These are phyloP conservation scores for Eudyptes chrysolophus DNA, from an alignment of 2,113 vertebrate species.

Conservation along the genomic window DNA sequence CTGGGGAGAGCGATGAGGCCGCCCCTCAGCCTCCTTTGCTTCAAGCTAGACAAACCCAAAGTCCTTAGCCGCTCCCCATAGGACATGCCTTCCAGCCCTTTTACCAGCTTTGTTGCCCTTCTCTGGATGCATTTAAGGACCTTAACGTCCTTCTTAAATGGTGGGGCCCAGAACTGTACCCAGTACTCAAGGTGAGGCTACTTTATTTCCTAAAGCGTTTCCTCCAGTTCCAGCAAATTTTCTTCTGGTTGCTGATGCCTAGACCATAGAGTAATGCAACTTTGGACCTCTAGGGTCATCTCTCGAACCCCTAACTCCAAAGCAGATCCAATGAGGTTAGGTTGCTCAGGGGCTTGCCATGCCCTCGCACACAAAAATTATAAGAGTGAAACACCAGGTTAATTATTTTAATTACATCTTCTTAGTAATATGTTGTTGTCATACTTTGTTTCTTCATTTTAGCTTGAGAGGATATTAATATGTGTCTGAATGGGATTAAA, in stretches of 20 bases:
- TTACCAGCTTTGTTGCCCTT: neutral
- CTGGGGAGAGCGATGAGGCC: no score
- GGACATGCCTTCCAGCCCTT: neutral
- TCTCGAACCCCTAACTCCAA: neutral
- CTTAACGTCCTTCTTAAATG: neutral
- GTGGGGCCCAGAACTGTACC: neutral
- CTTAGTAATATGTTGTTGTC: neutral
- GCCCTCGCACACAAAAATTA: neutral
- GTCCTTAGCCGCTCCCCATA: neutral
- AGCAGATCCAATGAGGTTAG: neutral
- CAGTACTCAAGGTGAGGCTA: neutral
- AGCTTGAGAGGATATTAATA: constrained; percentile 4
- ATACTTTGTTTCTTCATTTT: neutral
- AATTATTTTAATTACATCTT: neutral
- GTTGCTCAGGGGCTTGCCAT: neutral
- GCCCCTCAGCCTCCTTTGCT: neutral
- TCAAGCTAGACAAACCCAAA: neutral
- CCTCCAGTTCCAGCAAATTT: neutral
- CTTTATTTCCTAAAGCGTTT: neutral
- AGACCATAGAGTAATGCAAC: neutral
- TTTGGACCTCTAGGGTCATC: neutral
- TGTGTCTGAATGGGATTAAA: constrained; percentile 26
- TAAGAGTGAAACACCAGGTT: neutral
- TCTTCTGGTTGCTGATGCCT: neutral
- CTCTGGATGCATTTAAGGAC: neutral